A percentile compares a stretch with the other conserved stretches of the same genome.
Evolutionary conservation across 1,140 invertebrate species (phyloP).

Genomic region (Phymorhynchus buccinoides): DNA sequence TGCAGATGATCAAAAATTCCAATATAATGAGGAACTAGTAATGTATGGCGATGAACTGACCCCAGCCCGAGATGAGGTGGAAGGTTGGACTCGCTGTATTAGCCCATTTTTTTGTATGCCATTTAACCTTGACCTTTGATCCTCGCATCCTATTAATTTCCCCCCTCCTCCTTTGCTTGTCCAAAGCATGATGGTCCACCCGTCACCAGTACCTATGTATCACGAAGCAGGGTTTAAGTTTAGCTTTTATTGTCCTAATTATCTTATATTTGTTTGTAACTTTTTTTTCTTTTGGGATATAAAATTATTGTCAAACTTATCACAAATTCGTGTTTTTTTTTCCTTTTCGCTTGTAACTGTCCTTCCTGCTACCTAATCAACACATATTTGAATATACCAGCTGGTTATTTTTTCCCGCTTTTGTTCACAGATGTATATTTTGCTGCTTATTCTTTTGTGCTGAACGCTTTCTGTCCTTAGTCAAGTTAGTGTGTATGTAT

Average conservation of each 20-base stretch:
- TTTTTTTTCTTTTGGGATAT: neutral
- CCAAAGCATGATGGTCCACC: neutral
- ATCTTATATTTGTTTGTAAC: neutral
- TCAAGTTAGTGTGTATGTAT: too few relatives aligned
- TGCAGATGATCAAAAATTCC: conserved; percentile 33
- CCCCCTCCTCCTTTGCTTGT: neutral
- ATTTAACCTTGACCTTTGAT: neutral
- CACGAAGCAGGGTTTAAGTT: neutral
- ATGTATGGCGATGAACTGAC: conserved; percentile 35
- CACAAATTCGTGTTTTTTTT: neutral
- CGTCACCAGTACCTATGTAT: neutral
- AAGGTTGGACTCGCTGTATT: conserved; percentile 32
- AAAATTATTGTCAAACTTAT: neutral
- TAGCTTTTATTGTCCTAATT: neutral
- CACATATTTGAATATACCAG: neutral
- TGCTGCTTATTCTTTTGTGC: too few relatives aligned
- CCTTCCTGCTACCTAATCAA: neutral
- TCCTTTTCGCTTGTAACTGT: neutral
- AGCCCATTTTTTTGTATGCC: neutral
- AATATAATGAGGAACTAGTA: conserved; percentile 35
- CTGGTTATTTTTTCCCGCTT: neutral
- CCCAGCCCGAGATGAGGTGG: conserved; percentile 17
- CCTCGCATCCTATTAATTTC: neutral
- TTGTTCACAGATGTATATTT: neutral
- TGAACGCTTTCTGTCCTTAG: too few relatives aligned